Evolutionary conservation across 2,113 vertebrate species (phyloP).

Genomic region (Colistium nudipinnis): DNA sequence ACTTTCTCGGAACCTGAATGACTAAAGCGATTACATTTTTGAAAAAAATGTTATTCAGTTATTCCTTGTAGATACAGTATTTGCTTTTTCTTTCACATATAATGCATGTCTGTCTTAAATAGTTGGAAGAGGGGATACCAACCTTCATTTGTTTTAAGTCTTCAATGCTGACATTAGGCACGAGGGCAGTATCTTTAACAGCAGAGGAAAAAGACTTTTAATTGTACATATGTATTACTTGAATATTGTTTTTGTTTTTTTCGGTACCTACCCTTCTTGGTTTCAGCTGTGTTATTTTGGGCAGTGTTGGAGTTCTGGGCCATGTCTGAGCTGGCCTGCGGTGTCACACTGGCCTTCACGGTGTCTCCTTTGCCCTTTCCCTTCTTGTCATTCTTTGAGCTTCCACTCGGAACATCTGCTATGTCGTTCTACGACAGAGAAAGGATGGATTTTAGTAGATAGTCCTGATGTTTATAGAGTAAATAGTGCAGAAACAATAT

Average conservation of each 20-base stretch:
- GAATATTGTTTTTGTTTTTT: neutral
- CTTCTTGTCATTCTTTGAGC: constrained; percentile 94
- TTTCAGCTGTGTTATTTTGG: constrained; percentile 83
- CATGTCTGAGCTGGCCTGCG: constrained; percentile 92
- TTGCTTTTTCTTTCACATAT: neutral
- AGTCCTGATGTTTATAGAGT: neutral
- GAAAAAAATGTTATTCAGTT: neutral
- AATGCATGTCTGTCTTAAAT: neutral
- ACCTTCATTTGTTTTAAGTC: constrained; percentile 99
- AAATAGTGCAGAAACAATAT: neutral
- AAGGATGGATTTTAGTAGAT: neutral
- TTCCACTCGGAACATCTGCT: constrained; percentile 95
- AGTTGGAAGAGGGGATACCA: neutral
- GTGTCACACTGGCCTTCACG: constrained; percentile 90
- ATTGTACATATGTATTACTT: neutral
- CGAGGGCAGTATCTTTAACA: constrained; percentile 86
- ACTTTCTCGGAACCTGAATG: neutral
- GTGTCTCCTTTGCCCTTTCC: constrained; percentile 88
- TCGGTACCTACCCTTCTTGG: constrained; percentile 86
- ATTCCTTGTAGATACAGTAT: neutral
- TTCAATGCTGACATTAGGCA: constrained; percentile 96
- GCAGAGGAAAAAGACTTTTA: neutral
- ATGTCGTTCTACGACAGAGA: constrained; percentile 90
- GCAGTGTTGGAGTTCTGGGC: constrained; percentile 82
- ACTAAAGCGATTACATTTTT: neutral